Evolutionary conservation across 2,113 vertebrate genomes (phyloP).

Genomic region (Hyperoodon ampullatus): DNA sequence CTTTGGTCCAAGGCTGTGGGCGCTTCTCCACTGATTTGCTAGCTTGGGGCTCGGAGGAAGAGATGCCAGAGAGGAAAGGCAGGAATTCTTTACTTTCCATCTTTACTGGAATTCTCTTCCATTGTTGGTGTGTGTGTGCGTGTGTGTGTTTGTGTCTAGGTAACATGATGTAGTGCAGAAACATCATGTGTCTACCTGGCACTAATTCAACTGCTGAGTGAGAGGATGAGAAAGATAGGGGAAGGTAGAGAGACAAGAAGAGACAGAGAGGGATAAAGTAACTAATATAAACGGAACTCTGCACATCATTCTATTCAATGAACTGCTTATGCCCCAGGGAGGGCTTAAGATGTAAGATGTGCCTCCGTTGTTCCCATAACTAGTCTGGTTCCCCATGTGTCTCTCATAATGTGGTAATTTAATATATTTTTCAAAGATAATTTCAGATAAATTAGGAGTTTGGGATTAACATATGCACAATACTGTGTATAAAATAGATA

Average conservation of each 20-base stretch:
- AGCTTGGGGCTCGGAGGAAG: not conserved
- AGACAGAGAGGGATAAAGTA: not conserved
- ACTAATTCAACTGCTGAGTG: not conserved
- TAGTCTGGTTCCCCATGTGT: not conserved
- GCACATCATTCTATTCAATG: not conserved
- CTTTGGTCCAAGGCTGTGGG: not conserved
- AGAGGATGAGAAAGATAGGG: not conserved
- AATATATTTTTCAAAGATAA: not conserved
- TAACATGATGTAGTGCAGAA: not conserved
- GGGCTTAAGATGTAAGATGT: fast-evolving
- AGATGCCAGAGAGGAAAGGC: not conserved
- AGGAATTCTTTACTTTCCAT: not conserved
- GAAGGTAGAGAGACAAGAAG: no score
- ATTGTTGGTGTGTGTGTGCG: not conserved
- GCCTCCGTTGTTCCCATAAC: not conserved
- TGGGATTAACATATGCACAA: not conserved
- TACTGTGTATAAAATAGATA: not conserved
- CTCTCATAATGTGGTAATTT: not conserved
- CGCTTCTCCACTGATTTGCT: not conserved
- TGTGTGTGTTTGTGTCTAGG: not conserved
- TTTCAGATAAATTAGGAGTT: not conserved
- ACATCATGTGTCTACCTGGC: not conserved
- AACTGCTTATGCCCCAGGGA: not conserved
- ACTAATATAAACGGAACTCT: not conserved
- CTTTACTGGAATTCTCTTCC: not conserved